phyloP scores from a whole-genome alignment of 2,888 invertebrate genomes.

The Agrochola circellaris region DNA sequence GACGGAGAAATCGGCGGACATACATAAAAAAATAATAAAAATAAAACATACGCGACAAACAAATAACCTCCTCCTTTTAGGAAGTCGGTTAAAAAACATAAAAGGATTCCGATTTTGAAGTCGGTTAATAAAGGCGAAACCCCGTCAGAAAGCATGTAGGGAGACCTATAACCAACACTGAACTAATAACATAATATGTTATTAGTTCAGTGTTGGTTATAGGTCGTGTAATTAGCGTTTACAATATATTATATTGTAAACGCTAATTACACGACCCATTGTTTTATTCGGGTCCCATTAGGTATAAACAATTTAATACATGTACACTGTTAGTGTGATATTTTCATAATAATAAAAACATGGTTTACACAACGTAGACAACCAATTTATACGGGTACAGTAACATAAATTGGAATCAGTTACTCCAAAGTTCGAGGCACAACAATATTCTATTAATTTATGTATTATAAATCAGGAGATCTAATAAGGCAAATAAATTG shows the following conservation, averaged over 20 bases:
- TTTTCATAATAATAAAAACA: constrained; percentile 39
- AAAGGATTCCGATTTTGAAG: too few species aligned
- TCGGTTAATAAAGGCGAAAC: not conserved
- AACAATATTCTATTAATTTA: constrained; percentile 61
- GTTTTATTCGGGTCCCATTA: constrained; percentile 41
- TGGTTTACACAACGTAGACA: constrained; percentile 2
- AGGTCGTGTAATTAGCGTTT: too few species aligned
- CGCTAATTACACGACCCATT: constrained; percentile 23
- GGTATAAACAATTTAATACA: constrained; percentile 20
- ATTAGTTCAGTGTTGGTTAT: too few species aligned
- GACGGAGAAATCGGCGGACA: too few species aligned
- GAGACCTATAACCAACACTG: not conserved
- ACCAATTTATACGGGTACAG: constrained; percentile 22
- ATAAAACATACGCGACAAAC: too few species aligned
- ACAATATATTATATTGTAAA: too few species aligned
- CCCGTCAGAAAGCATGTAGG: not conserved
- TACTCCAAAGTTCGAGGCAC: constrained; percentile 29
- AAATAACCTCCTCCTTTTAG: too few species aligned
- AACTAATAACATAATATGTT: constrained; percentile 28
- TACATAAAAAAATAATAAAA: too few species aligned
- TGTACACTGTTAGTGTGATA: constrained; percentile 13
- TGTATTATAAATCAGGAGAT: constrained; percentile 69
- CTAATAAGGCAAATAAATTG: constrained; percentile 74
- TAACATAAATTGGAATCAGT: constrained; percentile 38
- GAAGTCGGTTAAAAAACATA: too few species aligned